These are phyloP conservation scores for Delphinapterus leucas DNA, from an alignment of 2,113 vertebrate species.

Conservation along the genomic window DNA sequence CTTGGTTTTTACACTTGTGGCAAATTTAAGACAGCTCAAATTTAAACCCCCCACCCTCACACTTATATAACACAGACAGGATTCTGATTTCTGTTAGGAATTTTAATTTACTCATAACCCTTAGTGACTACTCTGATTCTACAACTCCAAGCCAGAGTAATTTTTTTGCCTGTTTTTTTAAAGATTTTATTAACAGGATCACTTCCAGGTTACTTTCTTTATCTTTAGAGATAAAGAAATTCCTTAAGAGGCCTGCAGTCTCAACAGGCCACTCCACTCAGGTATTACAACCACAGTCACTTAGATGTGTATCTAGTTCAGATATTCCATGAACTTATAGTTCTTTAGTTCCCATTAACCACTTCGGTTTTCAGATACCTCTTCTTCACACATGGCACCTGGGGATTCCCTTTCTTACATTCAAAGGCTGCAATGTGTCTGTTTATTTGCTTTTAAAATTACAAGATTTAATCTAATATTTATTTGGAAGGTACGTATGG, in stretches of 20 bases:
- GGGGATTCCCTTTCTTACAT: neutral
- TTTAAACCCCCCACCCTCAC: neutral
- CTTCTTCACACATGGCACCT: neutral
- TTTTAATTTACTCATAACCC: neutral
- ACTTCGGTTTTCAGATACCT: neutral
- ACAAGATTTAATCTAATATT: constrained; percentile 2
- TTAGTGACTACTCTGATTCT: neutral
- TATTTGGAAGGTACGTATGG: neutral
- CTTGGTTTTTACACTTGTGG: neutral
- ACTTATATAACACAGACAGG: neutral
- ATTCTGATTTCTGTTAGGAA: neutral
- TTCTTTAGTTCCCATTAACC: neutral
- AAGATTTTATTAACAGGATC: neutral
- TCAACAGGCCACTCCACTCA: neutral
- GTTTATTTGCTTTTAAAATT: constrained; percentile 19
- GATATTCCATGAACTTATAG: neutral
- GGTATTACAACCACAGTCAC: neutral
- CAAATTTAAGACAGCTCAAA: neutral
- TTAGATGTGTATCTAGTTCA: neutral
- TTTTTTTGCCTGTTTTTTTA: neutral
- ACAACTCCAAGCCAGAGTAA: neutral
- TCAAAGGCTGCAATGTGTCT: neutral
- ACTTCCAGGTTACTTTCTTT: neutral
- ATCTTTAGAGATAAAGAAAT: neutral
- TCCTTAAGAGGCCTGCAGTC: neutral